phyloP scores from a whole-genome alignment of 2,113 vertebrate species.

The Cebus imitator region DNA sequence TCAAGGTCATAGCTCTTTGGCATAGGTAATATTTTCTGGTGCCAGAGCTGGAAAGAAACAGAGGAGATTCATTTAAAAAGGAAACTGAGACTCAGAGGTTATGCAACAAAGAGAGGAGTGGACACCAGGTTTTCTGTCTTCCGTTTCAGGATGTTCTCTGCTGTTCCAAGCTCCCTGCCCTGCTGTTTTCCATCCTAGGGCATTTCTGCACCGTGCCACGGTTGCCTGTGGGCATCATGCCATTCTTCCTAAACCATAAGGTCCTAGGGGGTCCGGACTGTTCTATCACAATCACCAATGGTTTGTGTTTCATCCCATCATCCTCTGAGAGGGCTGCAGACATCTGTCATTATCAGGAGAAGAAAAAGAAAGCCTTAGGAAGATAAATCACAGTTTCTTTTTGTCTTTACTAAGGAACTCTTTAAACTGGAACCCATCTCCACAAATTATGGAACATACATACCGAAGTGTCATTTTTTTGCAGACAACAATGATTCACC shows the following conservation, averaged over 20 bases:
- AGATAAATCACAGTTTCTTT: not conserved
- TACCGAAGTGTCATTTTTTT: not conserved
- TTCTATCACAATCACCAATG: rapidly evolving
- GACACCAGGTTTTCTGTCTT: not conserved
- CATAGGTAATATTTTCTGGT: not conserved
- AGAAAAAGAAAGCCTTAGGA: not conserved
- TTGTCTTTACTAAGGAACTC: not conserved
- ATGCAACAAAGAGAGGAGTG: rapidly evolving
- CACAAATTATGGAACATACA: not conserved
- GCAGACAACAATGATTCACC: constrained; percentile 6
- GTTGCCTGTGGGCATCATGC: rapidly evolving
- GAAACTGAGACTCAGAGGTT: not conserved
- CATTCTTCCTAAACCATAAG: not conserved
- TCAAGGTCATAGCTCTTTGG: not conserved
- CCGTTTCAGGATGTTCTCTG: not conserved
- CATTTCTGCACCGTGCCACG: rapidly evolving
- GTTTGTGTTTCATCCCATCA: not conserved
- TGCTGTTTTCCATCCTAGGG: not conserved
- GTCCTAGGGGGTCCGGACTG: not conserved
- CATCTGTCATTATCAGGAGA: not conserved
- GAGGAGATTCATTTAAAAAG: not conserved
- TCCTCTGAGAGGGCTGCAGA: not conserved
- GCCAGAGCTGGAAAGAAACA: not conserved
- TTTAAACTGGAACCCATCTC: not conserved
- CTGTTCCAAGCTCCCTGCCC: not conserved